phyloP scores from a whole-genome alignment of 2,888 invertebrate genomes.

The Bellardia bayeri region DNA sequence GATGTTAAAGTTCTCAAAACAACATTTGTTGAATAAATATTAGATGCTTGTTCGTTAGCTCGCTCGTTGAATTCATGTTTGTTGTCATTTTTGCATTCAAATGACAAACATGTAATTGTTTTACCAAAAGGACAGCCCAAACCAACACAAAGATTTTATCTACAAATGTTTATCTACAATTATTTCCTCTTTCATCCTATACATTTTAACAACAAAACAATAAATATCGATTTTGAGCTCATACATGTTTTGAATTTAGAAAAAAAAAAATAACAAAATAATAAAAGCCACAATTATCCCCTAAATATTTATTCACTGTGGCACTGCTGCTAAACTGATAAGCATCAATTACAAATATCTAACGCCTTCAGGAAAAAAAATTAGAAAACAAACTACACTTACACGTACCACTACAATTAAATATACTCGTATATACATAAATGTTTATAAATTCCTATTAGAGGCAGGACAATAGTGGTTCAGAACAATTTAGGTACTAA shows the following conservation, averaged over 20 bases:
- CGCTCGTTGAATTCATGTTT: neutral
- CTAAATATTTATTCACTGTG: slow-evolving; percentile 11
- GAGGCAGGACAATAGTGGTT: slow-evolving; percentile 19
- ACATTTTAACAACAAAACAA: slow-evolving; percentile 20
- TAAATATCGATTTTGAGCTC: slow-evolving; percentile 50
- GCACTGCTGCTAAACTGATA: slow-evolving; percentile 52
- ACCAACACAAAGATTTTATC: slow-evolving; percentile 58
- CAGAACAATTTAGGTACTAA: slow-evolving; percentile 31
- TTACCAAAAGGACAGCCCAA: slow-evolving; percentile 10
- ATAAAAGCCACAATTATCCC: slow-evolving; percentile 55
- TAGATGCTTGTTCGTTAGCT: slow-evolving; percentile 4
- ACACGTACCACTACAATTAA: slow-evolving; percentile 60
- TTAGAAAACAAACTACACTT: slow-evolving; percentile 12
- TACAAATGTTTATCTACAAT: slow-evolving; percentile 58
- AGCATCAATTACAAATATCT: slow-evolving; percentile 66
- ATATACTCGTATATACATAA: neutral
- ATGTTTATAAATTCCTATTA: neutral
- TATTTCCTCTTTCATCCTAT: slow-evolving; percentile 2
- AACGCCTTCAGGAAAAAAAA: slow-evolving; percentile 52
- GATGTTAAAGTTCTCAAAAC: slow-evolving; percentile 58
- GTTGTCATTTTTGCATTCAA: slow-evolving; percentile 47
- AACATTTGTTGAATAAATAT: slow-evolving; percentile 62
- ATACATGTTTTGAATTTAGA: slow-evolving; percentile 56
- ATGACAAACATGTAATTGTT: slow-evolving; percentile 57
- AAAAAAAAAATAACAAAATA: neutral